Evolutionary conservation across 2,113 vertebrate genomes (phyloP).

Genomic region (Cyprinus carpio): DNA sequence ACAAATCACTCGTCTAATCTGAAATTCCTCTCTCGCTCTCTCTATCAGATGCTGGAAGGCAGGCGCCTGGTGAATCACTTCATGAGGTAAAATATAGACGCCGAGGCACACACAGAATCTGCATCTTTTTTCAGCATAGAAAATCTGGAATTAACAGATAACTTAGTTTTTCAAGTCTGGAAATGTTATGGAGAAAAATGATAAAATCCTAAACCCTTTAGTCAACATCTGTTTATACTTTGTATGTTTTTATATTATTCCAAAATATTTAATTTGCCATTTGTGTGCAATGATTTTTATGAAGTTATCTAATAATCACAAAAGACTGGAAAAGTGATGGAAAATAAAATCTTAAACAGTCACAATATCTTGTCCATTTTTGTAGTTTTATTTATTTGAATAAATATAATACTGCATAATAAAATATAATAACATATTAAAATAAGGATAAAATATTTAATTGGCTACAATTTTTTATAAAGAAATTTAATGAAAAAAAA

Average conservation of each 20-base stretch:
- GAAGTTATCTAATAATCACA: background rate
- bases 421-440: background rate
- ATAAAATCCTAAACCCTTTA: no score
- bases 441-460: background rate
- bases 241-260: no score
- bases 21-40: conserved; percentile 53
- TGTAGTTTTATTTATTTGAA: background rate
- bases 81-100: conserved; percentile 89
- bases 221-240: background rate
- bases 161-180: background rate
- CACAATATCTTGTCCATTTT: background rate
- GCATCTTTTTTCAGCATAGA: background rate
- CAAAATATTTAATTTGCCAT: background rate
- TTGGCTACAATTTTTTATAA: background rate
- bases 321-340: background rate
- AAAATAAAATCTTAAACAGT: background rate
- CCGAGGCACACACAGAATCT: background rate
- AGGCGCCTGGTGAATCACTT: conserved; percentile 80
- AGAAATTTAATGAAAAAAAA: background rate
- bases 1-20: background rate
- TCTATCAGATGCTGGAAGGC: conserved; percentile 87
- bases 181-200: background rate
- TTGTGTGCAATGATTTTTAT: background rate
- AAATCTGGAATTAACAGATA: background rate
- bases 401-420: background rate